Conservation (phyloP, 2,113 vertebrate species). For the Ursus arctos region DNA sequence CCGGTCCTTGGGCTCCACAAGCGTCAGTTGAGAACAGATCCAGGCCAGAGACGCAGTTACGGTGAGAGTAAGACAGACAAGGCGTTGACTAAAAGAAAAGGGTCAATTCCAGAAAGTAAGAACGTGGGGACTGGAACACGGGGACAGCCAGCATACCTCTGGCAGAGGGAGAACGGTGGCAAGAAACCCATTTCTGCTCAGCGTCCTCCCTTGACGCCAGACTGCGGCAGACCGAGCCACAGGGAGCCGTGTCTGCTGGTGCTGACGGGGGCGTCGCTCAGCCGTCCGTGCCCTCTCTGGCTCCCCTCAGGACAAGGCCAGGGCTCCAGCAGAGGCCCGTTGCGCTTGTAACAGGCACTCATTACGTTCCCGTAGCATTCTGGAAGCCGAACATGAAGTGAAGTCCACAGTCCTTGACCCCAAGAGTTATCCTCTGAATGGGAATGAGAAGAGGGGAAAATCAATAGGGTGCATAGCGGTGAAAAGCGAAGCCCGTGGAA, state of each 20-base stretch:
- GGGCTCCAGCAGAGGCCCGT: not conserved
- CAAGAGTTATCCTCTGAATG: not conserved
- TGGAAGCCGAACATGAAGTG: not conserved
- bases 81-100: not conserved
- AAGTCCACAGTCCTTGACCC: not conserved
- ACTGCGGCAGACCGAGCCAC: accelerated
- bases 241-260: not conserved
- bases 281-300: not conserved
- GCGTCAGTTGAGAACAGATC: not conserved
- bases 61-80: not conserved
- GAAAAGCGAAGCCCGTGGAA: not conserved
- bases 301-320: not conserved
- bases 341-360: not conserved
- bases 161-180: not conserved
- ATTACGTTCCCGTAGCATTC: not conserved
- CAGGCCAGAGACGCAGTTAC: not conserved
- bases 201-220: not conserved
- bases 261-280: not conserved
- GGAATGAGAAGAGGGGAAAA: not conserved
- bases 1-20: not conserved
- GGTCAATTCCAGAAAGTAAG: not conserved
- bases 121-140: not conserved
- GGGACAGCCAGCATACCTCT: not conserved
- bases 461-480: not conserved
- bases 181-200: not conserved